phyloP scores from a whole-genome alignment of 2,888 invertebrate species.

The Girardia tigrina region DNA sequence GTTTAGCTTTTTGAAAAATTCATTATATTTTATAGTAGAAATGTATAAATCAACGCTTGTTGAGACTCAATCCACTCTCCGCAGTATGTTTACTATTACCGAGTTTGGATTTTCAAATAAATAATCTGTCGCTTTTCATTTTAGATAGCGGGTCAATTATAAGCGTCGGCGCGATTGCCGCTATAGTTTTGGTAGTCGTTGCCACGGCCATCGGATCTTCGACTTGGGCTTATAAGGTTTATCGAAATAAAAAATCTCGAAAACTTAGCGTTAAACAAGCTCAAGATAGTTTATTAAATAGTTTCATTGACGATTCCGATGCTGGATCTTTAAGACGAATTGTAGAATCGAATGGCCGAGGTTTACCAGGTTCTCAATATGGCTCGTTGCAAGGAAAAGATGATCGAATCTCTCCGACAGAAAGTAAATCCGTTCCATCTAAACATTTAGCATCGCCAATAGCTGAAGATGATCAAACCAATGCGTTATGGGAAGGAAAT shows the following conservation, averaged over 20 bases:
- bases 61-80: not conserved
- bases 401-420: conserved; percentile 9
- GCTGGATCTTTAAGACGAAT: conserved; percentile 11
- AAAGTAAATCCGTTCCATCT: not conserved
- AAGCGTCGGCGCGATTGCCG: conserved; percentile 32
- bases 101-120: too few relatives aligned
- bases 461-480: not conserved
- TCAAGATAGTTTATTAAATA: conserved; percentile 8
- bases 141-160: conserved; percentile 24
- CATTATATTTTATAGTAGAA: not conserved
- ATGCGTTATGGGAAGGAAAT: not conserved
- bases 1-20: not conserved
- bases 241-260: conserved; percentile 2
- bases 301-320: not conserved
- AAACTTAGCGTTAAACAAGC: conserved; percentile 27
- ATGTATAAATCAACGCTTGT: not conserved
- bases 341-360: not conserved
- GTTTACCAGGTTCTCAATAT: not conserved
- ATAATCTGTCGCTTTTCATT: not conserved
- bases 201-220: conserved; percentile 27
- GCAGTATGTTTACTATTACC: not conserved
- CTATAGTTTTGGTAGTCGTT: conserved; percentile 24
- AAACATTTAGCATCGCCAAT: conserved; percentile 26
- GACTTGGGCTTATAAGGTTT: conserved; percentile 32
- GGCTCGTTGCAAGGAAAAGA: not conserved